phyloP scores from a whole-genome alignment of 2,113 vertebrate genomes.

The Gorsachius goisagi region DNA sequence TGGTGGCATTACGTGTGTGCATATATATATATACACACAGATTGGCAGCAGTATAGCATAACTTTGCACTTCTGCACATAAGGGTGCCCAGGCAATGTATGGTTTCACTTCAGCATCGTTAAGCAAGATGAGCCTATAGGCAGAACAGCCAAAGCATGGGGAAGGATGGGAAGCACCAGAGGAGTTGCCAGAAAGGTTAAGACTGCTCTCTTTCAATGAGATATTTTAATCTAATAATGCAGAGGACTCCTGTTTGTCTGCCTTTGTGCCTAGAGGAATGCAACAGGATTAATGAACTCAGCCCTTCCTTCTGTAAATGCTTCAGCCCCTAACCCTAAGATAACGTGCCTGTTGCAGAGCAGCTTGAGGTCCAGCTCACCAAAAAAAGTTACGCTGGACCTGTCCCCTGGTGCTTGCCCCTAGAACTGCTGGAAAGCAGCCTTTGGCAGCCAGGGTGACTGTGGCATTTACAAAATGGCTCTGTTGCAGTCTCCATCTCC shows the following conservation, averaged over 20 bases:
- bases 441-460: background rate
- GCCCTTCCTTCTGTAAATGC: background rate
- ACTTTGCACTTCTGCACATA: rapidly evolving
- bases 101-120: background rate
- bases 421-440: background rate
- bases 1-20: rapidly evolving
- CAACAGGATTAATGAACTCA: background rate
- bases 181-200: background rate
- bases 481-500: background rate
- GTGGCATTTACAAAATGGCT: too few species aligned
- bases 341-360: background rate
- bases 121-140: background rate
- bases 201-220: background rate
- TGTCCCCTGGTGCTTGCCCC: rapidly evolving
- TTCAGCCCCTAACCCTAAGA: background rate
- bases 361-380: background rate
- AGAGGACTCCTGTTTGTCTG: background rate
- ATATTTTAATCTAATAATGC: rapidly evolving
- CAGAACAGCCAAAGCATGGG: background rate
- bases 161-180: background rate
- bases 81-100: background rate
- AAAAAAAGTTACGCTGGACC: background rate
- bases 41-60: rapidly evolving
- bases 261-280: background rate
- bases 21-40: rapidly evolving